These are phyloP conservation scores for Drosophila lini DNA, from an alignment of 1,140 invertebrate genomes.

Conservation along the genomic window DNA sequence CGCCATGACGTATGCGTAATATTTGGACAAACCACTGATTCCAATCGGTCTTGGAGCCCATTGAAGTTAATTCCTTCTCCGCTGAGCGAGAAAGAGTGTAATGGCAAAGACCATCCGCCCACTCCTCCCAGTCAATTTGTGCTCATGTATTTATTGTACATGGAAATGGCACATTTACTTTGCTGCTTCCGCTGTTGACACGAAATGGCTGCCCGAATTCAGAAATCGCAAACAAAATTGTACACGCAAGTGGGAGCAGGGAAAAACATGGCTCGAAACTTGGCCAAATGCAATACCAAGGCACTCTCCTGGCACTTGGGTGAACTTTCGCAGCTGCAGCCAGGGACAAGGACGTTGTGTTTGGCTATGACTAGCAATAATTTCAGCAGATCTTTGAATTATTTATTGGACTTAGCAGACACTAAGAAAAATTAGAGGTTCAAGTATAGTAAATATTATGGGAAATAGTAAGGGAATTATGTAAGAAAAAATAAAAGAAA, in stretches of 20 bases:
- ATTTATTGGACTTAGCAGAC: constrained; percentile 16
- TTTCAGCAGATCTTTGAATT: constrained; percentile 23
- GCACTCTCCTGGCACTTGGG: constrained; percentile 15
- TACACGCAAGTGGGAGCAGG: constrained; percentile 41
- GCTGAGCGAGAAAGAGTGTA: neutral
- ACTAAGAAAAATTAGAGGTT: neutral
- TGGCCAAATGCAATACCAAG: constrained; percentile 34
- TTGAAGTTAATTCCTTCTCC: constrained; percentile 29
- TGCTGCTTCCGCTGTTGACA: constrained; percentile 74
- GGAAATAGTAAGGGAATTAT: neutral
- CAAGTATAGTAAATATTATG: neutral
- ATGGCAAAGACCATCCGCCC: constrained; percentile 1
- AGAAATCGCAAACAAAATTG: constrained; percentile 34
- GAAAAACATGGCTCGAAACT: constrained; percentile 31
- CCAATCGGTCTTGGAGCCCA: constrained; percentile 17
- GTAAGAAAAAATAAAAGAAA: neutral
- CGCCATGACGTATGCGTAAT: constrained; percentile 63
- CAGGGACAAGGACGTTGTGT: constrained; percentile 33
- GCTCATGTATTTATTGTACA: constrained; percentile 60
- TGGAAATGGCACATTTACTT: constrained; percentile 73
- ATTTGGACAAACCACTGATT: constrained; percentile 50
- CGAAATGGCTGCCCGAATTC: constrained; percentile 54
- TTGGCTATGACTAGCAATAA: constrained; percentile 19
- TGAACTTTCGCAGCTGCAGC: constrained; percentile 54
- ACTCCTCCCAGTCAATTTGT: constrained; percentile 39